Base-by-base conservation (phyloP, 2,113 vertebrate species). In the Hippocampus zosterae region DNA sequence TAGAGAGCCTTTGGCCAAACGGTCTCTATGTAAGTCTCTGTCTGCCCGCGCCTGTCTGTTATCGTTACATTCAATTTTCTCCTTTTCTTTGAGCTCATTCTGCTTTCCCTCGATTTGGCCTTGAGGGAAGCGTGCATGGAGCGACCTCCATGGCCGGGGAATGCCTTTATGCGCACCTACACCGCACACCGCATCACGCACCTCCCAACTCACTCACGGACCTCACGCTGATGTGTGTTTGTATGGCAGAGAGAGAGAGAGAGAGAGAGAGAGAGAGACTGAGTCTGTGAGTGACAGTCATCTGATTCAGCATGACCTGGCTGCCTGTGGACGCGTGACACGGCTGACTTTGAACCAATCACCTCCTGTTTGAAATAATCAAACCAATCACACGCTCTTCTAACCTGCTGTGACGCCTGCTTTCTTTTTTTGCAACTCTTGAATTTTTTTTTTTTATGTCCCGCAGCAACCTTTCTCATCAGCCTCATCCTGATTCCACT, bases 31-130 rank as follows among this genome's bases (percentile, higher is more conserved):
- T 81, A 77, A 18, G 81, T 68, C 77, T 85, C 83, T 79, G 82
- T 56, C 70, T 79, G 77, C 74, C 78, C 79, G 72, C 80, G 84
- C 80, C 79, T 81, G 84, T 85, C 70, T 25, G 55, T 86, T 71
- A 65, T 75, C 88, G 33, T 65, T 90, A 84, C 85, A 85, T 77
- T 86, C 65, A 83, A 73, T 63, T 69, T 68, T 82, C 78, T 87
- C 74, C 82, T 70, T 88, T 89, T 87, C 70, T 88, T 84, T 81
- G 69, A 84, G 86, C 90, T 88, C 84, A 87, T 88, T 88, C 89
- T 85, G 88, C 89, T 91, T 87, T 80, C 89, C 84, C 81, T 90
- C 84, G 83, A 85, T 87, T 90, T 84, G 76, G 74, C 84, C 64
- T 74, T 75, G 67, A 64, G 76, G 80, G 74, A 67, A 70, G 71